Conservation (phyloP, 2,113 vertebrate genomes). For the Bathybates hornii region DNA sequence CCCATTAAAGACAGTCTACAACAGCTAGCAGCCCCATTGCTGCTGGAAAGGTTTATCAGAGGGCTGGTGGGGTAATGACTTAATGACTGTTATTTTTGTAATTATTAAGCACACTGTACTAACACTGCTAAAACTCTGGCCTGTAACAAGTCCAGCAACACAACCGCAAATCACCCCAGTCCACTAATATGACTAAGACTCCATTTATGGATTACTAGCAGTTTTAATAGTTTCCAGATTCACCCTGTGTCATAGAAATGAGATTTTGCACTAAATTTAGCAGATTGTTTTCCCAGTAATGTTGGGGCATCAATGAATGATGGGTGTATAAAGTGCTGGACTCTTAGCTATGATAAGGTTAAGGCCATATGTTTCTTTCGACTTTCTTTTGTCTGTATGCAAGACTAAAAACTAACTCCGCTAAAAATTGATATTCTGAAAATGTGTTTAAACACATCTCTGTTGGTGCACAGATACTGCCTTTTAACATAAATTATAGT, state of each 20-base stretch:
- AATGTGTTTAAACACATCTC: background rate
- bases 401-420: background rate
- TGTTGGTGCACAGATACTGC: background rate
- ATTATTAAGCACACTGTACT: background rate
- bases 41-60: background rate
- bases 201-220: background rate
- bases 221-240: background rate
- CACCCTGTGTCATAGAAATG: background rate
- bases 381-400: background rate
- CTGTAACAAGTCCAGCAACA: background rate
- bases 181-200: background rate
- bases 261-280: background rate
- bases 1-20: background rate
- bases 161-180: background rate
- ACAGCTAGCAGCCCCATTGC: background rate
- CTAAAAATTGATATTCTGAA: background rate
- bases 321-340: background rate
- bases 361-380: background rate
- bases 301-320: background rate
- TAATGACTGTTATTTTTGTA: background rate
- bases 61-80: background rate
- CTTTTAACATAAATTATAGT: background rate
- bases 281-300: background rate
- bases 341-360: background rate
- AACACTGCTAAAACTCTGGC: background rate